Evolutionary conservation across 2,797 vertebrate species (phyloP).

Genomic region (Phoebastria nigripes): DNA sequence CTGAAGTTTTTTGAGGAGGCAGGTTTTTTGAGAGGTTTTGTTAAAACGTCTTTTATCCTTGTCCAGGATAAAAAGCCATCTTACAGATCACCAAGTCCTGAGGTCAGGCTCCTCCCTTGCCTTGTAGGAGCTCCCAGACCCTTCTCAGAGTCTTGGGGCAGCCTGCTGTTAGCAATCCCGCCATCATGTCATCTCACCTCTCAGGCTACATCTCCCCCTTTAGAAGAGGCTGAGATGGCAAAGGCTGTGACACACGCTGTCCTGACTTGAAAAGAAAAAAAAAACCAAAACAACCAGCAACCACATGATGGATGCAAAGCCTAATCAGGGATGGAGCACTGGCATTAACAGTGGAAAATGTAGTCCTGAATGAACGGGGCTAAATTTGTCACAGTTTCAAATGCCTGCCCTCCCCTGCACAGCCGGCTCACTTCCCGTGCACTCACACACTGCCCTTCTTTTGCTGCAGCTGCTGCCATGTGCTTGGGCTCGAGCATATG

Average conservation of each 20-base stretch:
- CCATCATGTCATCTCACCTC: neutral
- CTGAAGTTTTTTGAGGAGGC: neutral
- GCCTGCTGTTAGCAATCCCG: neutral
- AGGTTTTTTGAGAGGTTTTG: neutral
- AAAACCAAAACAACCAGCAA: neutral
- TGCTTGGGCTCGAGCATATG: neutral
- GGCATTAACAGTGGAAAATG: slow-evolving; percentile 28
- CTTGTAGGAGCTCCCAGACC: neutral
- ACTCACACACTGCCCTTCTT: neutral
- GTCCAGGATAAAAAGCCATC: neutral
- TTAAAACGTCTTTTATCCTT: neutral
- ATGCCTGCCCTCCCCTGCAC: neutral
- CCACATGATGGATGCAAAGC: neutral
- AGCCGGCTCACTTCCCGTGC: neutral
- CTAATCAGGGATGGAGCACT: neutral
- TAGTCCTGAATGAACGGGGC: slow-evolving; percentile 4
- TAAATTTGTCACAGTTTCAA: neutral
- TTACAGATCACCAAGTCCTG: neutral
- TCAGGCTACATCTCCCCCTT: neutral
- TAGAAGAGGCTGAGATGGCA: neutral
- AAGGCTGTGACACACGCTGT: neutral
- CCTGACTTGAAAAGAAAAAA: neutral
- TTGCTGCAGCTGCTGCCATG: neutral
- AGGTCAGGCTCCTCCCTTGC: neutral
- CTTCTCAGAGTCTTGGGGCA: neutral